phyloP scores from a whole-genome alignment of 2,888 invertebrate genomes.

The Cosmia pyralina region DNA sequence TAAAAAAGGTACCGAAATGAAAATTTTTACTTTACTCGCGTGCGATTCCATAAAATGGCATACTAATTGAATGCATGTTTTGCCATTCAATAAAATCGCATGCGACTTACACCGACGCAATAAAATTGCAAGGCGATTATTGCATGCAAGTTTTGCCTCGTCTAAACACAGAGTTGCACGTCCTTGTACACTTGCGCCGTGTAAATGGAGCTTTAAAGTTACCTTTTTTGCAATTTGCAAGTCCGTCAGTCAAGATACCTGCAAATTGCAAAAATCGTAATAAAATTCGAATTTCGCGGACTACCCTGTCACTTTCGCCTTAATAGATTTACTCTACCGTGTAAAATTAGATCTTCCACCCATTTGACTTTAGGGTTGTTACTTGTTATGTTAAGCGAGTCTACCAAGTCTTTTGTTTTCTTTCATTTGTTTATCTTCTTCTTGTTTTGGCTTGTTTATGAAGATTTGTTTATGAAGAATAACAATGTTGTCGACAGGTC shows the following conservation, averaged over 20 bases:
- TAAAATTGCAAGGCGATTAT: too few relatives aligned
- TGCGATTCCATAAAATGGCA: too few relatives aligned
- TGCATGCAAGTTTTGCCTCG: too few relatives aligned
- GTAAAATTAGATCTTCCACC: not conserved
- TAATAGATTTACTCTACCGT: not conserved
- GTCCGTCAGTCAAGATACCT: not conserved
- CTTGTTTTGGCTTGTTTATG: not conserved
- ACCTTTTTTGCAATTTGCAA: not conserved
- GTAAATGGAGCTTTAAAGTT: too few relatives aligned
- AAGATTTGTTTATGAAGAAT: conserved; percentile 24
- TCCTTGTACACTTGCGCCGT: too few relatives aligned
- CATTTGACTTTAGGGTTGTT: not conserved
- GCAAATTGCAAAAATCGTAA: not conserved
- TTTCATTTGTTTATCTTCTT: conserved; percentile 10
- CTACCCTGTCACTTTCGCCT: not conserved
- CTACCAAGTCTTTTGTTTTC: conserved; percentile 8
- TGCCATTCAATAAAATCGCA: too few relatives aligned
- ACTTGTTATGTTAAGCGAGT: not conserved
- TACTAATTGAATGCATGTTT: too few relatives aligned
- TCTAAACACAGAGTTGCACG: too few relatives aligned
- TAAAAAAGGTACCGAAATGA: too few relatives aligned
- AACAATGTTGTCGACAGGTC: conserved; percentile 90
- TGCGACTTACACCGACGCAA: too few relatives aligned
- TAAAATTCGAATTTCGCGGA: not conserved
- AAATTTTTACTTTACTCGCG: too few relatives aligned